A percentile compares a stretch with the other conserved stretches of the same genome.
Evolutionary conservation across 2,797 vertebrate species (phyloP).

Genomic region (Galago senegalensis): DNA sequence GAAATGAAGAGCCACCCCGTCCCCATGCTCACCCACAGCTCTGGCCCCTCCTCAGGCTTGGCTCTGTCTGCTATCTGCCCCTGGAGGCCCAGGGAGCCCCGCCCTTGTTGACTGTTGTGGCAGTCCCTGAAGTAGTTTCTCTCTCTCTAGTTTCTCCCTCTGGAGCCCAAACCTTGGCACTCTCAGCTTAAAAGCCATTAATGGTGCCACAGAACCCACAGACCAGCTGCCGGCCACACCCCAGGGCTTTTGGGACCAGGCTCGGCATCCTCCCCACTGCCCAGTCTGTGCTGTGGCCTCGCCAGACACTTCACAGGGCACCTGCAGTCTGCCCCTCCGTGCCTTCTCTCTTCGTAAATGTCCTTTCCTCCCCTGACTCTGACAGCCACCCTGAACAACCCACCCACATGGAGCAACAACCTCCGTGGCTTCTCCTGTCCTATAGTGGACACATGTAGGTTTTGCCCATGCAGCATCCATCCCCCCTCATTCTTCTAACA

Average conservation of each 20-base stretch:
- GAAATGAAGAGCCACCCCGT: no score
- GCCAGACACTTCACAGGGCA: no score
- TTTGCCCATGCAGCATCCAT: neutral
- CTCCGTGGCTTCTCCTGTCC: neutral
- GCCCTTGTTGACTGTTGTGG: neutral
- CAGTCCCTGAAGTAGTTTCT: neutral
- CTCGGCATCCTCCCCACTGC: neutral
- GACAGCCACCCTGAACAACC: neutral
- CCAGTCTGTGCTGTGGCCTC: no score
- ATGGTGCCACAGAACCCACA: neutral
- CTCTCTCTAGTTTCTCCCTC: neutral
- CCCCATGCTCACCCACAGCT: accelerated
- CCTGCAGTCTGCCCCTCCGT: no score
- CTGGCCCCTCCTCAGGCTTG: neutral
- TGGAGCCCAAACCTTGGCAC: no score
- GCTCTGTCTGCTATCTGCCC: no score
- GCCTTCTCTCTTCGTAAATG: neutral
- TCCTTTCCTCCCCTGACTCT: neutral
- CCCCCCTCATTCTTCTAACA: no score
- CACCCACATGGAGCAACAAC: neutral
- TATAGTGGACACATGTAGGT: neutral
- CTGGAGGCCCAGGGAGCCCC: neutral
- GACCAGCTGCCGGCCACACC: accelerated
- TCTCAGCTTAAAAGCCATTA: neutral
- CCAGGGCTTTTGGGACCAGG: accelerated